Conservation (phyloP, 2,113 vertebrate genomes). For the Xenopus laevis region DNA sequence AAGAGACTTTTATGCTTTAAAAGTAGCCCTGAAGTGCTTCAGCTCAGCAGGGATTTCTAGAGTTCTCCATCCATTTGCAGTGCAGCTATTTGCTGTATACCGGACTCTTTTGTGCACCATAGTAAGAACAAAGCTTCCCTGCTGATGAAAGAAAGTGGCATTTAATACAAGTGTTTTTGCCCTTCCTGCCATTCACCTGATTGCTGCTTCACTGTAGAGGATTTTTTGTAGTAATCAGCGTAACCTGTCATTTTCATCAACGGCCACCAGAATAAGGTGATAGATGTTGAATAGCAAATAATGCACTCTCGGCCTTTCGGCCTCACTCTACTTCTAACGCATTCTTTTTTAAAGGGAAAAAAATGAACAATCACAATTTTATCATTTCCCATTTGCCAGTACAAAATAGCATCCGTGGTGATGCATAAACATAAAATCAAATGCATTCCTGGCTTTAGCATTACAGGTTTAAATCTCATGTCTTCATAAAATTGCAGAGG, state of each 20-base stretch:
- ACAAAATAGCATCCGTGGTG: too few species aligned
- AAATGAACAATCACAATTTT: neutral
- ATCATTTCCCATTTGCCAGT: too few species aligned
- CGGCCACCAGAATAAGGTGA: constrained; percentile 10
- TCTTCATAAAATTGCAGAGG: too few species aligned
- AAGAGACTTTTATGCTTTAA: neutral
- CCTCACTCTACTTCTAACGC: neutral
- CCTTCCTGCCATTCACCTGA: constrained; percentile 22
- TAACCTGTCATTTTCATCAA: constrained; percentile 42
- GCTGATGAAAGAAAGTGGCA: constrained; percentile 6
- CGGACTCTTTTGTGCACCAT: neutral
- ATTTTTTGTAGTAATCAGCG: constrained; percentile 28
- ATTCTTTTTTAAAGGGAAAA: neutral
- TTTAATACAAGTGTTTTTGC: constrained; percentile 19
- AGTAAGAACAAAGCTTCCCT: constrained; percentile 5
- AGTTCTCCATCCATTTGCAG: neutral
- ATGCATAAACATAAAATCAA: too few species aligned
- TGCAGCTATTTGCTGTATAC: neutral
- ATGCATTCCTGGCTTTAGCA: too few species aligned
- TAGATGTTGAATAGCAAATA: constrained; percentile 24
- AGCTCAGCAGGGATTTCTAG: neutral
- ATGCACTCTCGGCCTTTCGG: neutral
- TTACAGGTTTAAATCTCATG: too few species aligned
- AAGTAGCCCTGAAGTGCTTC: neutral
- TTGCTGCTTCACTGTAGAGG: constrained; percentile 10